Percentiles rank a stretch among this genome's conserved stretches.
Conservation (phyloP, 2,888 invertebrate genomes). For the Trissolcus japonicus region DNA sequence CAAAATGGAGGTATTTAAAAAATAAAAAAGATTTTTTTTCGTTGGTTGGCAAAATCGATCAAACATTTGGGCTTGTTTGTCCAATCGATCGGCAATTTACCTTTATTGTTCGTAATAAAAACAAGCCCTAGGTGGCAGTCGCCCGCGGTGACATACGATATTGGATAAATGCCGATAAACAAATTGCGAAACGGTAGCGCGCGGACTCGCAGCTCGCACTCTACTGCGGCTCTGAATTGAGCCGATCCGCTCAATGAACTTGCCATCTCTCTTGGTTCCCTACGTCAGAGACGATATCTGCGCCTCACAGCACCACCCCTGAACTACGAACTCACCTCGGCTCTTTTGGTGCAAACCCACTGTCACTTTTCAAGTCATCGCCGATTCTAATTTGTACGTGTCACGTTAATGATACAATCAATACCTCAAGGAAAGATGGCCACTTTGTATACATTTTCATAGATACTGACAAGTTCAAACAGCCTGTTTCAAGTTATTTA, state of each 20-base stretch:
- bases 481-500: too few species aligned
- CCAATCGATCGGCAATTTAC: conserved; percentile 30
- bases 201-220: conserved; percentile 5
- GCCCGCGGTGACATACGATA: conserved; percentile 14
- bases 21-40: neutral
- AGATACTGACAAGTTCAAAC: too few species aligned
- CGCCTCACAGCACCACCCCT: conserved; percentile 10
- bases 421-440: conserved; percentile 4
- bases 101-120: conserved; percentile 31
- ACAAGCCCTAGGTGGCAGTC: conserved; percentile 19
- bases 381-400: conserved; percentile 17
- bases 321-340: conserved; percentile 14
- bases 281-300: conserved; percentile 5
- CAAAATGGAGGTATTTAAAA: neutral
- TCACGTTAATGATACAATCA: conserved; percentile 28
- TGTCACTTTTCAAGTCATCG: conserved; percentile 7
- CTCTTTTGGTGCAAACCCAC: neutral
- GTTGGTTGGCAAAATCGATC: conserved; percentile 15
- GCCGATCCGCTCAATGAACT: conserved; percentile 40
- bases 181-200: neutral
- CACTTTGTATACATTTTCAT: neutral
- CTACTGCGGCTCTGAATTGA: conserved; percentile 19
- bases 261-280: conserved; percentile 13
- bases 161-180: conserved; percentile 19
- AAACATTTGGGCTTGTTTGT: conserved; percentile 16